Evolutionary conservation across 2,797 vertebrate genomes (phyloP).

Genomic region (Danio albolineatus): DNA sequence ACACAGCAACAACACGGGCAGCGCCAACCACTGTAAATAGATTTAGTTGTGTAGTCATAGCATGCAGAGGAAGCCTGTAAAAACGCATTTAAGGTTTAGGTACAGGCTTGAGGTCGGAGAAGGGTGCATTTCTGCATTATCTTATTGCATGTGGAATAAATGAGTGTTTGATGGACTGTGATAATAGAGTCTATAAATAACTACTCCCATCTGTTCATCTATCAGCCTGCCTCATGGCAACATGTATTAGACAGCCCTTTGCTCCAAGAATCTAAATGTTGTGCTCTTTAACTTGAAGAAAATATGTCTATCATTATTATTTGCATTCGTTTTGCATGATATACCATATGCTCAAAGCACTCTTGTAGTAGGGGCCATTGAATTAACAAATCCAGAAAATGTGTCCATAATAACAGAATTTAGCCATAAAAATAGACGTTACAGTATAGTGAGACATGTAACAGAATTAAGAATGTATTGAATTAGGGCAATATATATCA

Average conservation of each 20-base stretch:
- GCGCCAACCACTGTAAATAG: constrained; percentile 22
- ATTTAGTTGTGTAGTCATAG: constrained; percentile 24
- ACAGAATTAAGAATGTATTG: no score
- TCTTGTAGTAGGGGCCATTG: no score
- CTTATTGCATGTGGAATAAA: constrained; percentile 67
- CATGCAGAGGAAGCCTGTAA: constrained; percentile 4
- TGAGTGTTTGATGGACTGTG: constrained; percentile 79
- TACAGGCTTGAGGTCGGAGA: constrained; percentile 10
- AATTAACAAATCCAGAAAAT: no score
- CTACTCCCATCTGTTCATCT: constrained; percentile 83
- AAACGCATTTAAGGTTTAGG: constrained; percentile 1
- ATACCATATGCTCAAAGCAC: no score
- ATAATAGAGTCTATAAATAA: constrained; percentile 85
- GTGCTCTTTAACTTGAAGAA: neutral
- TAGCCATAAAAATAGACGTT: no score
- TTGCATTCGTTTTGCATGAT: neutral
- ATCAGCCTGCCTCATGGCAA: constrained; percentile 74
- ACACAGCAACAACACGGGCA: constrained; percentile 42
- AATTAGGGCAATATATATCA: no score
- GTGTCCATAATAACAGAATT: no score
- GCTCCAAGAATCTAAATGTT: constrained; percentile 44
- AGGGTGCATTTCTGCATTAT: constrained; percentile 55
- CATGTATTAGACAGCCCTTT: constrained; percentile 65
- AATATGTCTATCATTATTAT: neutral
- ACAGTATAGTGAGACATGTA: no score